Conservation (phyloP, 1,140 invertebrate genomes). For the Hylaeus anthracinus region DNA sequence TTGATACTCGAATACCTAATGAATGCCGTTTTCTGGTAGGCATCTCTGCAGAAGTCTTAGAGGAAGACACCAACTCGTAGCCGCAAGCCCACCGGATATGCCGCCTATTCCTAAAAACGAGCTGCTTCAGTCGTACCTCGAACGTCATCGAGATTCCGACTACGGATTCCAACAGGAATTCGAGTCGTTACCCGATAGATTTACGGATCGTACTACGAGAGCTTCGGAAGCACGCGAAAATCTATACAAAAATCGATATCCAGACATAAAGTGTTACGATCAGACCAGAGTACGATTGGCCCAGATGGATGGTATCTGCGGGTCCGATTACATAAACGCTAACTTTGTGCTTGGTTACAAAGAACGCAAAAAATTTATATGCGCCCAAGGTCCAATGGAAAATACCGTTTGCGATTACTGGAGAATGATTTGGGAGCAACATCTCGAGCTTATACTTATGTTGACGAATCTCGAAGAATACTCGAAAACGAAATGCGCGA, state of each 20-base stretch:
- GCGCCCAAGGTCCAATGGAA: constrained; percentile 96
- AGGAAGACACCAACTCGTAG: constrained; percentile 85
- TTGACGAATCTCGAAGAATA: constrained; percentile 96
- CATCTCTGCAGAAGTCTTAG: constrained; percentile 84
- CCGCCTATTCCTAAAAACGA: constrained; percentile 88
- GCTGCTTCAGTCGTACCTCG: constrained; percentile 87
- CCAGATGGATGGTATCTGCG: constrained; percentile 87
- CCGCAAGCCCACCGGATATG: constrained; percentile 88
- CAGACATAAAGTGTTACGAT: constrained; percentile 95
- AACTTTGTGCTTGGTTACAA: constrained; percentile 96
- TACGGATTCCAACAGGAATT: constrained; percentile 94
- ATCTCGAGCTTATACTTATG: constrained; percentile 95
- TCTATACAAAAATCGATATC: constrained; percentile 92
- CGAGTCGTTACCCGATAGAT: constrained; percentile 91
- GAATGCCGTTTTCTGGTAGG: constrained; percentile 72
- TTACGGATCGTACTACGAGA: constrained; percentile 91
- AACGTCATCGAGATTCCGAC: constrained; percentile 91
- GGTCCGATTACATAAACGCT: constrained; percentile 96
- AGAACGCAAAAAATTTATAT: constrained; percentile 96
- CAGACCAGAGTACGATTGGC: constrained; percentile 93
- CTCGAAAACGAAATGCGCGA: constrained; percentile 95
- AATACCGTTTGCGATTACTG: constrained; percentile 97
- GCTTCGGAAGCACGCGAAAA: constrained; percentile 95
- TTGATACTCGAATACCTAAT: constrained; percentile 45
- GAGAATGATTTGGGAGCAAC: constrained; percentile 99